These are phyloP conservation scores for Teinopalpus imperialis DNA, from an alignment of 2,888 invertebrate species.

Conservation along the genomic window DNA sequence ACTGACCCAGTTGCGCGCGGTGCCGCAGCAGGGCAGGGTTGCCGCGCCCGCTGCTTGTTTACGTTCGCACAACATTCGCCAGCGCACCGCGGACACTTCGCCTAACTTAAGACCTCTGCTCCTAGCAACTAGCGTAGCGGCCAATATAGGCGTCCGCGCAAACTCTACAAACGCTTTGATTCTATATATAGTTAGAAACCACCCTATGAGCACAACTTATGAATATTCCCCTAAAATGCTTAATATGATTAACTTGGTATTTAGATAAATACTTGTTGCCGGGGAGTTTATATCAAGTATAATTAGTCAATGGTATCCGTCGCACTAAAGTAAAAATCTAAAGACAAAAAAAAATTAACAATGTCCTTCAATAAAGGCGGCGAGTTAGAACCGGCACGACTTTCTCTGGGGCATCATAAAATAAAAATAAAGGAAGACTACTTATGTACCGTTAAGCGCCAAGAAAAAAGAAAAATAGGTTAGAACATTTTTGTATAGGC, in stretches of 20 bases:
- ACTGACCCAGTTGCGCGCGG: constrained; percentile 91
- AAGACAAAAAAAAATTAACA: constrained; percentile 1
- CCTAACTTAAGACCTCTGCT: not conserved
- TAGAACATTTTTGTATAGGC: not conserved
- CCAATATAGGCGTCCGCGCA: not conserved
- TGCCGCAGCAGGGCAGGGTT: constrained; percentile 83
- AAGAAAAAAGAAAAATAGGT: not conserved
- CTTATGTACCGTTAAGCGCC: constrained; percentile 29
- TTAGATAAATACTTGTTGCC: too few relatives aligned
- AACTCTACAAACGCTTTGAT: not conserved
- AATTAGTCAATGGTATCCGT: not conserved
- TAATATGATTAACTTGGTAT: too few relatives aligned
- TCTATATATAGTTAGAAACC: too few relatives aligned
- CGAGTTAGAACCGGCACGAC: constrained; percentile 21
- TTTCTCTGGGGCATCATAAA: constrained; percentile 30
- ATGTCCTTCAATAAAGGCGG: constrained; percentile 1
- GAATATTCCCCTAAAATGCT: too few relatives aligned
- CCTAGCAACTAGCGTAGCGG: too few relatives aligned
- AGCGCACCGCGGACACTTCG: constrained; percentile 38
- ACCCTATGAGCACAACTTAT: too few relatives aligned
- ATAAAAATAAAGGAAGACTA: constrained; percentile 27
- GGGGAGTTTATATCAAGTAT: too few relatives aligned
- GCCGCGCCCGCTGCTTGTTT: constrained; percentile 73
- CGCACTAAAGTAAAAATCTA: not conserved
- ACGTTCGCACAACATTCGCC: constrained; percentile 65